Percentiles rank a stretch among this genome's conserved stretches.
phyloP scores from a whole-genome alignment of 2,113 vertebrate genomes.

The Actinemys pallida region DNA sequence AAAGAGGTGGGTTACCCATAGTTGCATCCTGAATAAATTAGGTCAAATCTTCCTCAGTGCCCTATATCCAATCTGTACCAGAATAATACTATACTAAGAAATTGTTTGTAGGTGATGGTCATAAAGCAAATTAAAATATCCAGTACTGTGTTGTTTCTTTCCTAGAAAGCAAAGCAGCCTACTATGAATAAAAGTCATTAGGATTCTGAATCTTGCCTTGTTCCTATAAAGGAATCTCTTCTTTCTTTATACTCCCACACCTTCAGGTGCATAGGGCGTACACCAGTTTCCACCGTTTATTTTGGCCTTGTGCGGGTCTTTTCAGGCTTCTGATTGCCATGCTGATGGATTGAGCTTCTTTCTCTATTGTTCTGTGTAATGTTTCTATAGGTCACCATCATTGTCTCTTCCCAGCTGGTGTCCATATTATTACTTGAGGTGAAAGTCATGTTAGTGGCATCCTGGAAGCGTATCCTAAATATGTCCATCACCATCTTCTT shows the following conservation, averaged over 20 bases:
- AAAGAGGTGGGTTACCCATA: not conserved
- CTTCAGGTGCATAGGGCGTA: not conserved
- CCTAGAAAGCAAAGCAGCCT: constrained; percentile 60
- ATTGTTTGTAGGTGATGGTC: not conserved
- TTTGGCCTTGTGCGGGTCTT: not conserved
- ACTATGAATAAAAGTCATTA: constrained; percentile 42
- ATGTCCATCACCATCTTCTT: not conserved
- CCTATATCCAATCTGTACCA: constrained; percentile 32
- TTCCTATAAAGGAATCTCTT: not conserved
- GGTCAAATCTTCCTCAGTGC: not conserved
- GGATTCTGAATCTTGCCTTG: not conserved
- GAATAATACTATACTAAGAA: not conserved
- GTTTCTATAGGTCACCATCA: not conserved
- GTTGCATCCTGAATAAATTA: not conserved
- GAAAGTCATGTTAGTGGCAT: not conserved
- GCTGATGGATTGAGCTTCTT: not conserved
- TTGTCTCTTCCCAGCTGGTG: not conserved
- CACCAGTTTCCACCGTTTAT: not conserved
- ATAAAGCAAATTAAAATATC: constrained; percentile 19
- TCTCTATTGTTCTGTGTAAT: not conserved
- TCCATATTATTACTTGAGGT: not conserved
- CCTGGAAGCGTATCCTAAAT: not conserved
- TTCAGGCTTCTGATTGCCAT: not conserved
- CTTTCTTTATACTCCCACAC: not conserved
- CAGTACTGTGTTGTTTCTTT: constrained; percentile 51